Conservation (phyloP, 2,888 invertebrate species). For the Griposia aprilina region DNA sequence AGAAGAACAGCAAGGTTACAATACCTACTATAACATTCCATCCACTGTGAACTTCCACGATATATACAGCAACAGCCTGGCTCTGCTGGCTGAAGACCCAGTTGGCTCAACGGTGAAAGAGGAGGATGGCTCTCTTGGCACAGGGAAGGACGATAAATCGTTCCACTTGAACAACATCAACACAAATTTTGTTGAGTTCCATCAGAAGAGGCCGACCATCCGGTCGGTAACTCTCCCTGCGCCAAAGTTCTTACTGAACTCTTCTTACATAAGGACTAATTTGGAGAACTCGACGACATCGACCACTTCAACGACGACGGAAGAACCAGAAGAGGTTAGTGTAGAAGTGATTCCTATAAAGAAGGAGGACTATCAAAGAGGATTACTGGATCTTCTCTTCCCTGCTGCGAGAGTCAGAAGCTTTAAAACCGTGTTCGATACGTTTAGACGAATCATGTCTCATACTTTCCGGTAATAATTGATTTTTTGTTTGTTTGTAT, state of each 20-base stretch:
- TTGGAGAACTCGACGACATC: neutral
- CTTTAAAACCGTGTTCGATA: conserved; percentile 80
- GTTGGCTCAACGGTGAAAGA: conserved; percentile 48
- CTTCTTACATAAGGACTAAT: conserved; percentile 18
- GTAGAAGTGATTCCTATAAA: conserved; percentile 70
- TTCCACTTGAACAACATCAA: conserved; percentile 64
- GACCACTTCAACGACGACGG: conserved; percentile 54
- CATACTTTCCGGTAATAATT: conserved; percentile 70
- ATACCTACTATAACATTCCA: conserved; percentile 65
- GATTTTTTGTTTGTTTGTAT: conserved; percentile 12
- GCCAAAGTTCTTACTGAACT: conserved; percentile 64
- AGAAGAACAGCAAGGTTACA: conserved; percentile 70
- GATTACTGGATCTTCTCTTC: conserved; percentile 81
- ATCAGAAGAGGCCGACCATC: conserved; percentile 45
- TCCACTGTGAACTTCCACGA: conserved; percentile 77
- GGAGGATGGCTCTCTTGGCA: conserved; percentile 58
- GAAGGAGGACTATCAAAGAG: conserved; percentile 70
- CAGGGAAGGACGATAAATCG: conserved; percentile 66
- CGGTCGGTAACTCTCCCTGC: conserved; percentile 53
- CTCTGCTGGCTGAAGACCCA: conserved; percentile 66
- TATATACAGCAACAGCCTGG: conserved; percentile 73
- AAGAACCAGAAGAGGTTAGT: conserved; percentile 62
- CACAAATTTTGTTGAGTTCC: conserved; percentile 73
- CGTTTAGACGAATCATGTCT: conserved; percentile 77
- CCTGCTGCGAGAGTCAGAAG: conserved; percentile 78